A percentile compares a stretch with the other conserved stretches of the same genome.
Evolutionary conservation across 2,888 invertebrate genomes (phyloP).

Genomic region (Hirudinaria manillensis): DNA sequence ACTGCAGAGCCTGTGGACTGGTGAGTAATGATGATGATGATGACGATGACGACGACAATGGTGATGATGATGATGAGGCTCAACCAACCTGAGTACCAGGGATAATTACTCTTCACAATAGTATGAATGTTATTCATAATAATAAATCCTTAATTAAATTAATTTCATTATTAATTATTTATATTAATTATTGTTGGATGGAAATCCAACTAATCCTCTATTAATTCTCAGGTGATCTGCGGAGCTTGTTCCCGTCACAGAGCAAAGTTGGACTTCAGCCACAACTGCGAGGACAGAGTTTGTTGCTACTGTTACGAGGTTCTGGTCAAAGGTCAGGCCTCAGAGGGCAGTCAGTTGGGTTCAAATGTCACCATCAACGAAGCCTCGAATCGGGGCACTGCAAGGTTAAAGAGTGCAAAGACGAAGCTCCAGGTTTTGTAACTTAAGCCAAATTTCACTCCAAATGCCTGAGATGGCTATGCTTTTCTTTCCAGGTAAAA

Average conservation of each 20-base stretch:
- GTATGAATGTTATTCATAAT: too few species aligned
- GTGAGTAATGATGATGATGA: conserved; percentile 46
- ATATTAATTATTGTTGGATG: neutral
- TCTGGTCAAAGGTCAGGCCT: neutral
- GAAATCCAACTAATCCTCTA: neutral
- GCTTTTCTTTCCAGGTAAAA: conserved; percentile 35
- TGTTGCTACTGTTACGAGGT: conserved; percentile 58
- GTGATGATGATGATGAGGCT: conserved; percentile 8
- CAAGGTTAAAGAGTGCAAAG: conserved; percentile 5
- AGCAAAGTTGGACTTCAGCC: conserved; percentile 55
- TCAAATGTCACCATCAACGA: conserved; percentile 17
- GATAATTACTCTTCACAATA: neutral
- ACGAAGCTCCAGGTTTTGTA: conserved; percentile 12
- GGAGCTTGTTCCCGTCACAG: conserved; percentile 56
- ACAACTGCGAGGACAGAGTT: conserved; percentile 58
- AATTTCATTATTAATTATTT: too few species aligned
- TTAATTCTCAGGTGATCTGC: conserved; percentile 54
- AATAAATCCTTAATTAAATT: too few species aligned
- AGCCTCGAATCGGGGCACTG: neutral
- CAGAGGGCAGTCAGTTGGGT: neutral
- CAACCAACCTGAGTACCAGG: neutral
- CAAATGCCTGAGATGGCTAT: neutral
- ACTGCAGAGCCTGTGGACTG: conserved; percentile 57
- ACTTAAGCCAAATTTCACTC: neutral
- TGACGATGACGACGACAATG: neutral